Evolutionary conservation across 2,888 invertebrate genomes (phyloP).

Genomic region (Leptura quadrifasciata): DNA sequence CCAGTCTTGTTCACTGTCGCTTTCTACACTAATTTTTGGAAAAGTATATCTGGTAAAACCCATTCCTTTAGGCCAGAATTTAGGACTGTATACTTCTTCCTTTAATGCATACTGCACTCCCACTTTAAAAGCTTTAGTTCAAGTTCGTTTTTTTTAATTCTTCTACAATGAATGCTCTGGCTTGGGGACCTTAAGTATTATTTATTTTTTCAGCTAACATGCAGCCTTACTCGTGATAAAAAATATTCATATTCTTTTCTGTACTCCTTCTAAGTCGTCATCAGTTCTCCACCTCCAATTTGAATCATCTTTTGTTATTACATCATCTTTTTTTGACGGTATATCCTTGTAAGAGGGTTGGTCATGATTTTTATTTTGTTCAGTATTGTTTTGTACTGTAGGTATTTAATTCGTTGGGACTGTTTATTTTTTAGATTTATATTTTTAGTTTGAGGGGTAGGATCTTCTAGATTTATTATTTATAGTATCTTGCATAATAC

Average conservation of each 20-base stretch:
- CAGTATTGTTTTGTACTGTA: neutral
- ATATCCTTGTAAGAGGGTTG: neutral
- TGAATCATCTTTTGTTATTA: neutral
- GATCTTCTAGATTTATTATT: neutral
- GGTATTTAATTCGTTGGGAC: too few relatives aligned
- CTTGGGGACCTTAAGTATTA: neutral
- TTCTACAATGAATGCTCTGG: neutral
- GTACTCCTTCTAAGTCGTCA: neutral
- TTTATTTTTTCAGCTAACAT: neutral
- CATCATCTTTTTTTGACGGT: neutral
- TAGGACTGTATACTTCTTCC: neutral
- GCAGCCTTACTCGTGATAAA: neutral
- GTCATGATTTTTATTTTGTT: neutral
- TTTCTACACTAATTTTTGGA: neutral
- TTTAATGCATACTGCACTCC: conserved; percentile 9
- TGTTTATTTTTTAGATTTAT: neutral
- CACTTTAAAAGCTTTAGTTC: conserved; percentile 9
- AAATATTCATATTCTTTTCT: conserved; percentile 4
- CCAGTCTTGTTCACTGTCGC: neutral
- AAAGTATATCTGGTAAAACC: conserved; percentile 3
- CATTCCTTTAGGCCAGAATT: conserved; percentile 3
- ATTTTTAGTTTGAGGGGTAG: neutral
- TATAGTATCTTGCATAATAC: neutral
- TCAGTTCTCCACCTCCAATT: neutral
- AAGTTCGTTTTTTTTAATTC: conserved; percentile 8